Base-by-base conservation (phyloP, 2,888 invertebrate genomes). In the Calephelis perditalis region DNA sequence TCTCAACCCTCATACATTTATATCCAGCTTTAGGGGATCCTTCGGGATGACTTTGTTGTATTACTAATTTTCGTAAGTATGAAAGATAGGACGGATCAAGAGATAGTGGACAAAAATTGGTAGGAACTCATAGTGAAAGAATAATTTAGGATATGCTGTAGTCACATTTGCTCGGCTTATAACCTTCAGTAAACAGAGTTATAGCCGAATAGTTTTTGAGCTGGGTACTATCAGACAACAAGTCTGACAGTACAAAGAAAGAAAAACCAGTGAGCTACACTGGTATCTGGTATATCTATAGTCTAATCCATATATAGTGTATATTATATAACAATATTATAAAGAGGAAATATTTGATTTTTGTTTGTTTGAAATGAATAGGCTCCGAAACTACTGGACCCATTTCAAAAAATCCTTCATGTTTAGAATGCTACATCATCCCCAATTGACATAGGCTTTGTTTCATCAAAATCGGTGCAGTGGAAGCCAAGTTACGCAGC, bases 1-100 rank as follows among this genome's bases (percentile, higher is more conserved):
- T 70, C 70, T 71, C 71, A 65, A 68, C 69, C 70, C 70, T 71
- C 71, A 70, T 71, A 65, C 67, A 68, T 64, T 62, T 64, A 59
- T 63, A 61, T 64, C 70, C 70, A 68, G 66, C 61, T 56, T 59
- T 59, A 46, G 46, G 55, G 63, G 66, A 65, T 59, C 64, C 56
- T 62, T 55, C 10, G 62, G 59, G 46, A 59, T 56, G 49, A 45
- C 57, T 58, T 61, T 65, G 56, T 62, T 54, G 55, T 56, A 45
- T 58, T 59, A 58, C 43, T 56, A 62, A 57, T 59, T 44, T 63
- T 62, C 59, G 47, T 49, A 57, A 43, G 44, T 43, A 47, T 57
- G 59, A 47, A 52, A 47, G 26, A 55, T 60, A 63, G 70, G 68
- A 69, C 63, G 65, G 68, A 35, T 70, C 72, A 61, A 61, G 55